Evolutionary conservation across 1,140 invertebrate species (phyloP).

Genomic region (Rhopalosiphum maidis): DNA sequence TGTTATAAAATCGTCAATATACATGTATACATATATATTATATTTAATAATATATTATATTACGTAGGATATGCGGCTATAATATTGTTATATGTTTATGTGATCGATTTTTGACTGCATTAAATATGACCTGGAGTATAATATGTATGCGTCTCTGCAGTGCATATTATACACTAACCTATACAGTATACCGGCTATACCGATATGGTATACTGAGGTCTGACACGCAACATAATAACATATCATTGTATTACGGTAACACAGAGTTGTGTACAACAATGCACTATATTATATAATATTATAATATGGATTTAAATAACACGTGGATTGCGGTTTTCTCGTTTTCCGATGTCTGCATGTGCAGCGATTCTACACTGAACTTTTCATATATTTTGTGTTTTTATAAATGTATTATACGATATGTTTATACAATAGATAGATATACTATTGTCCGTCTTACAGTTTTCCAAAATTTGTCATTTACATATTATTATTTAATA

Average conservation of each 20-base stretch:
- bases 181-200: not conserved
- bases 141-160: not conserved
- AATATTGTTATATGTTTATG: not conserved
- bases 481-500: not conserved
- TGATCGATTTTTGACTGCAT: slow-evolving; percentile 14
- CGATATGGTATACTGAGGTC: not conserved
- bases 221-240: not conserved
- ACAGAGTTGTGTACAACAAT: not conserved
- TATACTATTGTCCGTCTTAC: not conserved
- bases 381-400: not conserved
- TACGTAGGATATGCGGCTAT: not conserved
- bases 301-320: not conserved
- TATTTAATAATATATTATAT: not conserved
- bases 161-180: not conserved
- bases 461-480: not conserved
- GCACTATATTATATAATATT: not conserved
- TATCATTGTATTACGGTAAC: not conserved
- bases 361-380: not conserved
- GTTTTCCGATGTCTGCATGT: not conserved
- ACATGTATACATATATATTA: not conserved
- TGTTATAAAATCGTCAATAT: not conserved
- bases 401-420: not conserved
- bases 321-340: slow-evolving; percentile 6
- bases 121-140: not conserved
- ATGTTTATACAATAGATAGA: not conserved